phyloP scores from a whole-genome alignment of 2,113 vertebrate genomes.

The Tylochromis polylepis region DNA sequence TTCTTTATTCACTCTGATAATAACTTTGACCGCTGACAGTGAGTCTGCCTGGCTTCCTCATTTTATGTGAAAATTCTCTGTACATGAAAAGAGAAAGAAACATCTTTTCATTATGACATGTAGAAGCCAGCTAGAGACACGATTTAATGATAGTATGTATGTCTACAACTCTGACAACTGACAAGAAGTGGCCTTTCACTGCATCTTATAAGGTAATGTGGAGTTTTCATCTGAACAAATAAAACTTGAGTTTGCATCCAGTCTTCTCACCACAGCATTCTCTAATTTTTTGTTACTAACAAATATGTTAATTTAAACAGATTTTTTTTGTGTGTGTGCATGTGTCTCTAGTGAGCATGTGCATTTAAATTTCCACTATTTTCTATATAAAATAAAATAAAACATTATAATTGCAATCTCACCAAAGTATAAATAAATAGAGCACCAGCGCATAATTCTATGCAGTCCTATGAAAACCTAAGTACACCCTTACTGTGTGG shows the following conservation, averaged over 20 bases:
- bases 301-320: too few species aligned
- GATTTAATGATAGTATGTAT: background rate
- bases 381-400: background rate
- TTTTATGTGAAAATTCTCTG: conserved; percentile 11
- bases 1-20: conserved; percentile 46
- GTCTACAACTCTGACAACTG: background rate
- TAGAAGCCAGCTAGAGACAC: background rate
- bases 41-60: background rate
- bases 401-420: background rate
- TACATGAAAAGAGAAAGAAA: conserved; percentile 9
- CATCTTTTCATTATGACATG: background rate
- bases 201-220: background rate
- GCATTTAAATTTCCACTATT: background rate
- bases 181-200: background rate
- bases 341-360: too few species aligned
- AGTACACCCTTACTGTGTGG: background rate
- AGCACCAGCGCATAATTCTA: background rate
- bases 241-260: background rate
- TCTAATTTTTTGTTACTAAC: too few species aligned
- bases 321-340: too few species aligned
- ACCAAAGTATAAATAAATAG: background rate
- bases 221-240: background rate
- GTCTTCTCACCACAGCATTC: background rate
- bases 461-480: background rate
- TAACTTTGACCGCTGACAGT: conserved; percentile 45